These are phyloP conservation scores for Leptarthrus brevirostris DNA, from an alignment of 2,888 invertebrate genomes.

Conservation along the genomic window DNA sequence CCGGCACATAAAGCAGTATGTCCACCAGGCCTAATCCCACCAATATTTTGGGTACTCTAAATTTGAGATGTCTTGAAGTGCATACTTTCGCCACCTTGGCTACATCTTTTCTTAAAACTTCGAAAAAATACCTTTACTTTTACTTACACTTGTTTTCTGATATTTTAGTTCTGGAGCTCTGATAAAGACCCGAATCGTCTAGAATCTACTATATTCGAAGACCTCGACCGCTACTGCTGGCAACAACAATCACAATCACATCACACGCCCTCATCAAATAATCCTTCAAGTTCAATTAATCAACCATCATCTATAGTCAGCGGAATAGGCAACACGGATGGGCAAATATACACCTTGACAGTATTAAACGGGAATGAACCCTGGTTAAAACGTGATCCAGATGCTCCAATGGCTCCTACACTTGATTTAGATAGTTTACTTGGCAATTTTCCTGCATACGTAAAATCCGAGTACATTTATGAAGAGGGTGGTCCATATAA, in stretches of 20 bases:
- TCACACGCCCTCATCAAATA: conserved; percentile 68
- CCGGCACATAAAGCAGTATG: no score
- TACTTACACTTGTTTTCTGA: no score
- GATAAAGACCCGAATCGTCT: conserved; percentile 77
- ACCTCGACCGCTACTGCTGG: conserved; percentile 88
- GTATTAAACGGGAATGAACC: conserved; percentile 82
- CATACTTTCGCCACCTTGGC: no score
- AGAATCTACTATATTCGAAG: conserved; percentile 82
- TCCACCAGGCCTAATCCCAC: no score
- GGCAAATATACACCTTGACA: conserved; percentile 84
- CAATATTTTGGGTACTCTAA: no score
- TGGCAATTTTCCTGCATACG: conserved; percentile 76
- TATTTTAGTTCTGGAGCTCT: conserved; percentile 66
- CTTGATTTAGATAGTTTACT: conserved; percentile 84
- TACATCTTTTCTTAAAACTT: no score
- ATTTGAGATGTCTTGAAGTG: no score
- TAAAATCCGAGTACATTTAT: conserved; percentile 80
- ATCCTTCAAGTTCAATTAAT: conserved; percentile 60
- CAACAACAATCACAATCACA: conserved; percentile 69
- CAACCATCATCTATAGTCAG: conserved; percentile 62
- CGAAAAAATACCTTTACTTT: no score
- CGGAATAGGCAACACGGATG: conserved; percentile 74
- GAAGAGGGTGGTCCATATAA: conserved; percentile 83
- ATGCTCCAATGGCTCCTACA: conserved; percentile 70
- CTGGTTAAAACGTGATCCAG: conserved; percentile 76